Base-by-base conservation (phyloP, 2,888 invertebrate species). In the Monopis laevigella region DNA sequence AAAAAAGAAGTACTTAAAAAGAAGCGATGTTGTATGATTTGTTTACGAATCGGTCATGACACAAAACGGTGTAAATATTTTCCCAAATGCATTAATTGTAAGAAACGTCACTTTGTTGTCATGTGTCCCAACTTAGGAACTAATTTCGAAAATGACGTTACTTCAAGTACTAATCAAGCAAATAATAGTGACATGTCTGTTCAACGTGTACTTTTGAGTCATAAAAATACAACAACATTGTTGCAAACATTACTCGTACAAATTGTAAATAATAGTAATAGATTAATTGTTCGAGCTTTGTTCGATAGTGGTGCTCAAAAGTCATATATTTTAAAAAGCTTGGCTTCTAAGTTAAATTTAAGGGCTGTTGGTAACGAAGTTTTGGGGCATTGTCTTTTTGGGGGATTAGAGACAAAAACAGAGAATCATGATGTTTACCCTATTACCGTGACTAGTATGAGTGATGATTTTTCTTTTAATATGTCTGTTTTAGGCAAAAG, bases 221-320 rank as follows among this genome's bases (percentile, higher is more conserved):
- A 35, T 11, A 17, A n/a, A 11, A 35, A 18, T 11, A 16, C 3
- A 8, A 35, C 19, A 10, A 35, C 35, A 18, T 3, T 35, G 3
- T 18, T 35, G 4, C 35, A 35, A 11, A 35, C 35, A 19, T 10
- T 35, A 6, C n/a, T 35, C 3, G 19, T 35, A 8, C 18, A 18
- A 18, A 35, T 35, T 18, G 35, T 35, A 18, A 8, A 35, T 35
- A 18, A 35, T 35, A 19, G 18, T 35, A 18, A 35, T 2, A 18
- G n/a, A 2, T 6, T 35, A 11, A 11, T n/a, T n/a, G 19, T 19
- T n/a, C 17, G 35, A n/a, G 35, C 35, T 17, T 12, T 35, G n/a
- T 18, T 35, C 2, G 35, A 35, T 18, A 35, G 19, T 12, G 35
- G 35, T 18, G 35, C 35, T 16, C 35, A 35, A 18, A 17, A 19